Evolutionary conservation across 2,113 vertebrate genomes (phyloP).

Genomic region (Amblyopsis rosae): DNA sequence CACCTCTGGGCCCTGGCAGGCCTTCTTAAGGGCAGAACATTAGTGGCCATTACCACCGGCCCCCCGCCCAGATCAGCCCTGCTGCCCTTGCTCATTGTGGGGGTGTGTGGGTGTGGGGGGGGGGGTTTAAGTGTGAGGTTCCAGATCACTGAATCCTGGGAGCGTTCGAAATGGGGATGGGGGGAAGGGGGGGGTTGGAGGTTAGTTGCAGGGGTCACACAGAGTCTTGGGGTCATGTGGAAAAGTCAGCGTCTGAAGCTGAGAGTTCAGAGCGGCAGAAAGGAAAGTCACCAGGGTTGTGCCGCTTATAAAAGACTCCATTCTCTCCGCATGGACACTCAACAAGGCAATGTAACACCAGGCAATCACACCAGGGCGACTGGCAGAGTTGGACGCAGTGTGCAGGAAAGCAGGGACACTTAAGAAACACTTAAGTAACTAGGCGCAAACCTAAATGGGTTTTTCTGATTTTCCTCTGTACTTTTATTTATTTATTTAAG

Average conservation of each 20-base stretch:
- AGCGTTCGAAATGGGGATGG: neutral
- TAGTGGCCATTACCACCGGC: conserved; percentile 68
- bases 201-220: conserved; percentile 31
- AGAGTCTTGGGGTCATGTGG: conserved; percentile 66
- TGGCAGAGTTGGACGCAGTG: conserved; percentile 8
- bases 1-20: conserved; percentile 23
- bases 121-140: conserved; percentile 57
- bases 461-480: neutral
- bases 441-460: neutral
- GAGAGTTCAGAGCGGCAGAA: conserved; percentile 70
- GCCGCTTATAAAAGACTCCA: conserved; percentile 48
- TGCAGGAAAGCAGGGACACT: conserved; percentile 14
- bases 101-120: conserved; percentile 53
- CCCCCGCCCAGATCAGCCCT: conserved; percentile 75
- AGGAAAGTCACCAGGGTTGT: conserved; percentile 62
- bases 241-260: conserved; percentile 72
- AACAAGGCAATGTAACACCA: conserved; percentile 37
- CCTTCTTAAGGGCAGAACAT: conserved; percentile 66
- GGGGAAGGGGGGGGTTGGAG: conserved; percentile 4
- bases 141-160: conserved; percentile 58
- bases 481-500: too few relatives aligned
- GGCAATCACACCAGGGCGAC: conserved; percentile 24
- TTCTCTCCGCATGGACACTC: conserved; percentile 55
- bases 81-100: conserved; percentile 73
- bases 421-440: neutral